These are phyloP conservation scores for Mungos mungo DNA, from an alignment of 2,113 vertebrate species.

Conservation along the genomic window DNA sequence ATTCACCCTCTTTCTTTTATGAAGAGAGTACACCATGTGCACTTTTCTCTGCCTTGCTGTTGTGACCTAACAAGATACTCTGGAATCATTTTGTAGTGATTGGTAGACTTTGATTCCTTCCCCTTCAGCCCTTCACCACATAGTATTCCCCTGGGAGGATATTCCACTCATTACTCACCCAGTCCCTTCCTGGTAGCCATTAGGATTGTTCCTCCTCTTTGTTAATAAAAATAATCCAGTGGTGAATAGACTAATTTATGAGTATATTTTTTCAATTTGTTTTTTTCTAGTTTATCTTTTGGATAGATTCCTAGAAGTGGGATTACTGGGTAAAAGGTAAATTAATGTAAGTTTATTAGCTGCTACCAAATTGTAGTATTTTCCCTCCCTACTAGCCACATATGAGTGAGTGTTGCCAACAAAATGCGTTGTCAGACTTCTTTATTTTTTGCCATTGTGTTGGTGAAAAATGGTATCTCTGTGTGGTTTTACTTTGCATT, in stretches of 20 bases:
- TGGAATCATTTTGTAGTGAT: background rate
- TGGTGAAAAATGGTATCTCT: background rate
- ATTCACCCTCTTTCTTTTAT: background rate
- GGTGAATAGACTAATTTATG: background rate
- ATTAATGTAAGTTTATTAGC: slow-evolving; percentile 18
- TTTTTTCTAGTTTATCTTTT: slow-evolving; percentile 55
- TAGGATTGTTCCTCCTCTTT: background rate
- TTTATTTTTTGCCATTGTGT: background rate
- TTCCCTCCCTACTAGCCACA: background rate
- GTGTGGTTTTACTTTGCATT: slow-evolving; percentile 17
- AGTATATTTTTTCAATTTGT: slow-evolving; percentile 31
- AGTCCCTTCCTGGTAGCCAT: background rate
- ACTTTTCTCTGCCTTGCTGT: background rate
- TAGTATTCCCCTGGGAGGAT: background rate
- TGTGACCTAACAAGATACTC: background rate
- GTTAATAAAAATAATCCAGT: background rate
- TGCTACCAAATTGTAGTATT: background rate
- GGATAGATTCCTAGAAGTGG: background rate
- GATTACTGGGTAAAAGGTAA: slow-evolving; percentile 35
- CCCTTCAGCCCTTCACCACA: background rate
- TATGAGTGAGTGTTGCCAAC: background rate
- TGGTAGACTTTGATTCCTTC: background rate
- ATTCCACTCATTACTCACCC: background rate
- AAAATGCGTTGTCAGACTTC: slow-evolving; percentile 25
- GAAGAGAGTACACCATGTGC: background rate